phyloP scores from a whole-genome alignment of 53 echinoderm and acorn worm species.

The Luidia sarsii region DNA sequence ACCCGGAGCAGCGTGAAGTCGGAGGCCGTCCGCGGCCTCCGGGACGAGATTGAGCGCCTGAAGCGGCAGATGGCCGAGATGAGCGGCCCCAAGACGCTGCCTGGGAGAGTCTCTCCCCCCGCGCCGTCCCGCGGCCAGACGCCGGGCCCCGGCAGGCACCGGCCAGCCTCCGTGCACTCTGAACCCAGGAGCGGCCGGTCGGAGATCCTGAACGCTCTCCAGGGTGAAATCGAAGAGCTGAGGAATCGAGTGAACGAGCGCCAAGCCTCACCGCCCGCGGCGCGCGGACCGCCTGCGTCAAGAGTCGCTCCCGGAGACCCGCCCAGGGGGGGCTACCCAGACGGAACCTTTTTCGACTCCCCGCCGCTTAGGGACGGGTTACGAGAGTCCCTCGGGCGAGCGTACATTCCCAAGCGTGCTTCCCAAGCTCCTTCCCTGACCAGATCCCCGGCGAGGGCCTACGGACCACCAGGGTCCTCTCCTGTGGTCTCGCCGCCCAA shows the following conservation, averaged over 20 bases:
- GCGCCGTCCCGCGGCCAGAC: neutral
- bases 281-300: neutral
- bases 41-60: constrained; percentile 67
- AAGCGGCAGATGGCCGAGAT: constrained; percentile 56
- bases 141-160: constrained; percentile 2
- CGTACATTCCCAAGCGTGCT: constrained; percentile 58
- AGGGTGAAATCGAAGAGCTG: constrained; percentile 74
- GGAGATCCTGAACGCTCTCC: constrained; percentile 71
- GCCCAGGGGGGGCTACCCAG: neutral
- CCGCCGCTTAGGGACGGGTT: constrained; percentile 59
- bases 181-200: constrained; percentile 62
- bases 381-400: constrained; percentile 52
- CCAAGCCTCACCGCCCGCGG: neutral
- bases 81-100: constrained; percentile 12
- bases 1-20: constrained; percentile 65
- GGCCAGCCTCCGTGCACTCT: constrained; percentile 11
- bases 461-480: neutral
- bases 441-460: constrained; percentile 15
- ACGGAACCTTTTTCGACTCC: constrained; percentile 3
- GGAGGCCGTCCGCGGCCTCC: constrained; percentile 64
- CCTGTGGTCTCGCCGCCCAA: neutral
- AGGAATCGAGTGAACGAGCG: constrained; percentile 54
- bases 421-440: constrained; percentile 3
- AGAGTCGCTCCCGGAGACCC: constrained; percentile 19
- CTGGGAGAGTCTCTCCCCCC: neutral